Conservation (phyloP, 1,140 invertebrate species). For the Eciton burchellii region DNA sequence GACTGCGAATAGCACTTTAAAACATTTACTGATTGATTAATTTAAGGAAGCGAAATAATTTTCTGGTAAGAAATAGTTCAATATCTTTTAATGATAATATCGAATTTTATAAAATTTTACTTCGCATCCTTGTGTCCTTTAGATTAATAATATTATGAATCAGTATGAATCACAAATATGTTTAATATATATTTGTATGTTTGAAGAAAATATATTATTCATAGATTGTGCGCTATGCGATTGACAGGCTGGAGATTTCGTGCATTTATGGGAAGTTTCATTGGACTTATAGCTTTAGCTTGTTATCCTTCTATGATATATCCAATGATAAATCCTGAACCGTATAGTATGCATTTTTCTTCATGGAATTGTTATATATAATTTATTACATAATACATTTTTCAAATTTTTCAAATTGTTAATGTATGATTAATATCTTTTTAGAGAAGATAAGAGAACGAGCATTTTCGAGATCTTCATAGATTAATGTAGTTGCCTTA, state of each 20-base stretch:
- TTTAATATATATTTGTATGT: not conserved
- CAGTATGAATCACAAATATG: not conserved
- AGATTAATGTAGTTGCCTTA: not conserved
- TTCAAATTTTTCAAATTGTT: conserved; percentile 29
- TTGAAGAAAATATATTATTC: not conserved
- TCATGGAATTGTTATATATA: not conserved
- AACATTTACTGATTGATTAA: conserved; percentile 1
- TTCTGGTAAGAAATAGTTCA: not conserved
- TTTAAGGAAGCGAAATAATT: not conserved
- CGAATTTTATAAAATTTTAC: not conserved
- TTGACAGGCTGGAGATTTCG: conserved; percentile 88
- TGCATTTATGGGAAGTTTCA: conserved; percentile 86
- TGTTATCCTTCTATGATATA: conserved; percentile 88
- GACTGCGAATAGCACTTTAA: not conserved
- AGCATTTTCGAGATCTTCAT: not conserved
- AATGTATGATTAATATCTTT: conserved; percentile 68
- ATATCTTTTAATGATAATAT: not conserved
- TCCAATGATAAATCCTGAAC: conserved; percentile 88
- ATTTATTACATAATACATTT: not conserved
- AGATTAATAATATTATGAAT: not conserved
- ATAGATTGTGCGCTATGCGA: conserved; percentile 35
- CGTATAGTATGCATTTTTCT: conserved; percentile 86
- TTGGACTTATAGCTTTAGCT: conserved; percentile 86
- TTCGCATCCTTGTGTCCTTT: not conserved
- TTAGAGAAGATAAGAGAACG: conserved; percentile 75